Percentiles rank a stretch among this genome's conserved stretches.
These are phyloP conservation scores for Vombatus ursinus DNA, from an alignment of 2,113 vertebrate genomes.

Conservation along the genomic window DNA sequence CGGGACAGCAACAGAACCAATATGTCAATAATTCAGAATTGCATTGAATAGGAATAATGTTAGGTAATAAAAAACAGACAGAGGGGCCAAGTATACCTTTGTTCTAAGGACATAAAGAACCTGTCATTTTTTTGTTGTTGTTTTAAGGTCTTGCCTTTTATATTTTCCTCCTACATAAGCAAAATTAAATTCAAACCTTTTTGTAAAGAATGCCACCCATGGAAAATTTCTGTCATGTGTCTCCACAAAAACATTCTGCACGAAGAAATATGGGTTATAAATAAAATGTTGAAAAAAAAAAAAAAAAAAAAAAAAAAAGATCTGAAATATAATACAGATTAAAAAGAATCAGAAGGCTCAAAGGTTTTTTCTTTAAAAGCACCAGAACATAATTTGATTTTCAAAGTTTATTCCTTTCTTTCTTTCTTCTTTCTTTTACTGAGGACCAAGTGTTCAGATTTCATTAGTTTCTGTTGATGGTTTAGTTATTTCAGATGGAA, in stretches of 20 bases:
- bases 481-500: neutral
- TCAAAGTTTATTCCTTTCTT: neutral
- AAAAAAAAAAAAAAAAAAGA: conserved; percentile 56
- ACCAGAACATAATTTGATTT: conserved; percentile 55
- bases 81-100: neutral
- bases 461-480: neutral
- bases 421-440: neutral
- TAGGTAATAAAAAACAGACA: conserved; percentile 23
- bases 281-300: conserved; percentile 91
- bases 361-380: conserved; percentile 6
- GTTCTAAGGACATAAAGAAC: neutral
- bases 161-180: conserved; percentile 50
- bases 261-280: conserved; percentile 93
- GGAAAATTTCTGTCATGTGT: conserved; percentile 92
- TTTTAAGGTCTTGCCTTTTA: conserved; percentile 51
- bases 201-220: conserved; percentile 94
- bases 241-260: conserved; percentile 96
- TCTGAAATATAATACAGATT: conserved; percentile 43
- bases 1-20: conserved; percentile 39
- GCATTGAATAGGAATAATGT: conserved; percentile 43
- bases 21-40: conserved; percentile 42
- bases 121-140: conserved; percentile 10
- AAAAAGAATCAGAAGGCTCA: neutral
- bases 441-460: neutral
- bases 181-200: conserved; percentile 85